Percentiles rank a stretch among this genome's conserved stretches.
Conservation (phyloP, 2,888 invertebrate genomes). For the Hirtodrosophila trivittata region DNA sequence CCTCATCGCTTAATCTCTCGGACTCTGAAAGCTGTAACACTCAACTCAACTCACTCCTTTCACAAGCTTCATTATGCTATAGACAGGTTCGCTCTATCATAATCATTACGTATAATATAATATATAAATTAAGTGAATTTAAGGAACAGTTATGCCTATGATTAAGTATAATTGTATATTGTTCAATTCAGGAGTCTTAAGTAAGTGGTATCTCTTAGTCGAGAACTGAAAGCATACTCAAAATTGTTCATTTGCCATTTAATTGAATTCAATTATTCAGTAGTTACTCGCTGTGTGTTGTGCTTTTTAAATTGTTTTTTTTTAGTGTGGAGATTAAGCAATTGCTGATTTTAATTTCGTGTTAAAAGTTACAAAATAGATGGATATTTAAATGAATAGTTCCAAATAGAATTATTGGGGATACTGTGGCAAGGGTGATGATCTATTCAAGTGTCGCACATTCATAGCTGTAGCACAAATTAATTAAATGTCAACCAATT, state of each 20-base stretch:
- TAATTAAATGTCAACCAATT: constrained; percentile 53
- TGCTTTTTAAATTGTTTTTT: not conserved
- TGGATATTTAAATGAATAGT: not conserved
- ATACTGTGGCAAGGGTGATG: constrained; percentile 10
- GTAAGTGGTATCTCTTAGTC: constrained; percentile 4
- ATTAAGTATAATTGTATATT: too few species aligned
- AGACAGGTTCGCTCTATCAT: too few species aligned
- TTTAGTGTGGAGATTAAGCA: constrained; percentile 13
- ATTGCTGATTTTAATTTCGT: not conserved
- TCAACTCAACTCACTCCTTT: too few species aligned
- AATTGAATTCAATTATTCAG: constrained; percentile 73
- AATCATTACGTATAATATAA: too few species aligned
- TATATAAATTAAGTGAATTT: too few species aligned
- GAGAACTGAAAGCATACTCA: not conserved
- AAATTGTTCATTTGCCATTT: constrained; percentile 28
- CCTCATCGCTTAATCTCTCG: too few species aligned
- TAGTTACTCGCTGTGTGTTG: constrained; percentile 15
- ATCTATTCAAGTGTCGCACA: too few species aligned
- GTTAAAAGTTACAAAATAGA: constrained; percentile 2
- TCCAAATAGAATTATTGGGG: not conserved
- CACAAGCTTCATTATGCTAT: too few species aligned
- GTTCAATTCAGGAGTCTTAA: too few species aligned
- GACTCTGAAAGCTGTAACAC: too few species aligned
- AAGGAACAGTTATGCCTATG: too few species aligned
- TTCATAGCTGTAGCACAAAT: constrained; percentile 30